These are phyloP conservation scores for Bubo blakistoni DNA, from an alignment of 2,113 vertebrate species.

Conservation along the genomic window DNA sequence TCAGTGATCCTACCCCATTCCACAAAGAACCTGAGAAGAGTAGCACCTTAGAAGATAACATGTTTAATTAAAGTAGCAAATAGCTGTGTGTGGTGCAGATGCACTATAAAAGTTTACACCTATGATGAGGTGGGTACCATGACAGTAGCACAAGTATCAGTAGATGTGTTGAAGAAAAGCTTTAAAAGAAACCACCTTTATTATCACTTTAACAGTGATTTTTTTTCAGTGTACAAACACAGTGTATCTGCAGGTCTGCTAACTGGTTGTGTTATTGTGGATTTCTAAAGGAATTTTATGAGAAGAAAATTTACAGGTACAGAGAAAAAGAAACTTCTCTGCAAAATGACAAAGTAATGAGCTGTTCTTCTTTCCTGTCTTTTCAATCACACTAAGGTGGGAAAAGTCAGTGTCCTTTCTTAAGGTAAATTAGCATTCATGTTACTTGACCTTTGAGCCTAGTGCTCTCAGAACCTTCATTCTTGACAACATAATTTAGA, in stretches of 20 bases:
- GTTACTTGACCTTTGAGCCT: not conserved
- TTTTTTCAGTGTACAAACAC: not conserved
- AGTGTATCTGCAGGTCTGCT: not conserved
- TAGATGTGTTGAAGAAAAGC: not conserved
- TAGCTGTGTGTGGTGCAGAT: not conserved
- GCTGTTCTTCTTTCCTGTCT: not conserved
- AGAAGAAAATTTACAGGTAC: not conserved
- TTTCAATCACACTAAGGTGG: not conserved
- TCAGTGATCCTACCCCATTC: not conserved
- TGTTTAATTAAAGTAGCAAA: not conserved
- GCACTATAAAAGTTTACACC: not conserved
- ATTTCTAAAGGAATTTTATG: not conserved
- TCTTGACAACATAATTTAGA: not conserved
- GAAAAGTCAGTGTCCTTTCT: not conserved
- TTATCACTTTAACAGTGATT: not conserved
- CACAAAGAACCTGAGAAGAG: not conserved
- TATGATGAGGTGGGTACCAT: no score
- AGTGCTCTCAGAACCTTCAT: not conserved
- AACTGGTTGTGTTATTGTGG: not conserved
- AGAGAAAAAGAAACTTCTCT: not conserved
- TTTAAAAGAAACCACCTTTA: not conserved
- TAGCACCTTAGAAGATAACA: not conserved
- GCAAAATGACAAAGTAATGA: not conserved
- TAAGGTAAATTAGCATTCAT: not conserved
- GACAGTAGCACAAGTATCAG: not conserved